phyloP scores from a whole-genome alignment of 2,113 vertebrate genomes.

The Salvator merianae region DNA sequence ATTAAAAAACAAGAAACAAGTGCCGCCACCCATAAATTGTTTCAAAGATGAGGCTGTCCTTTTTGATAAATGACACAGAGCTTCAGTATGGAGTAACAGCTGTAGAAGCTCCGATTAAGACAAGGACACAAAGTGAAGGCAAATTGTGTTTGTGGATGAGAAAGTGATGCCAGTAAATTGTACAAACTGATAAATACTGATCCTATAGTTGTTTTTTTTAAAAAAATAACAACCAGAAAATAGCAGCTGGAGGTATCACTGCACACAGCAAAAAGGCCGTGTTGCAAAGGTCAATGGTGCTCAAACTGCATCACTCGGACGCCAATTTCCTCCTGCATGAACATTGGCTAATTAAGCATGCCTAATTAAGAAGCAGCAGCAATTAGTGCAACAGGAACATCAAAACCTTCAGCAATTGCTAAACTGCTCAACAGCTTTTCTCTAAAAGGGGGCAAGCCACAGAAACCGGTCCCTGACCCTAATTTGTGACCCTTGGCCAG shows the following conservation, averaged over 20 bases:
- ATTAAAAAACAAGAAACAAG: too few species aligned
- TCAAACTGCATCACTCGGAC: rapidly evolving
- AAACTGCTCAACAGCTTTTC: not conserved
- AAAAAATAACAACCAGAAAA: not conserved
- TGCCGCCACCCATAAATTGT: too few species aligned
- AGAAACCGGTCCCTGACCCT: not conserved
- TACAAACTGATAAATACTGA: rapidly evolving
- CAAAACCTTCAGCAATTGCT: not conserved
- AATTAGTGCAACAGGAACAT: constrained; percentile 48
- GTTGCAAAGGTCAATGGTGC: rapidly evolving
- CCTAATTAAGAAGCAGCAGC: constrained; percentile 44
- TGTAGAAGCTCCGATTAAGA: not conserved
- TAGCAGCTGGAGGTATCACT: not conserved
- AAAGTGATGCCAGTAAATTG: not conserved
- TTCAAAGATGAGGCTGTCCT: too few species aligned
- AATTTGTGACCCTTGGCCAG: not conserved
- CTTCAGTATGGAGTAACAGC: not conserved
- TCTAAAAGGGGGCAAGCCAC: not conserved
- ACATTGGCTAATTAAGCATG: constrained; percentile 60
- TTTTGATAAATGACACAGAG: too few species aligned
- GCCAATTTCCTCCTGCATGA: constrained; percentile 25
- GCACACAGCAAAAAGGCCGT: rapidly evolving
- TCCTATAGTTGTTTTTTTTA: not conserved
- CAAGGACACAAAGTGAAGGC: not conserved
- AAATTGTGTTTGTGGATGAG: too few species aligned